Evolutionary conservation across 64 coral and sea anemone species (phyloP).

Genomic region (Pocillopora verrucosa): DNA sequence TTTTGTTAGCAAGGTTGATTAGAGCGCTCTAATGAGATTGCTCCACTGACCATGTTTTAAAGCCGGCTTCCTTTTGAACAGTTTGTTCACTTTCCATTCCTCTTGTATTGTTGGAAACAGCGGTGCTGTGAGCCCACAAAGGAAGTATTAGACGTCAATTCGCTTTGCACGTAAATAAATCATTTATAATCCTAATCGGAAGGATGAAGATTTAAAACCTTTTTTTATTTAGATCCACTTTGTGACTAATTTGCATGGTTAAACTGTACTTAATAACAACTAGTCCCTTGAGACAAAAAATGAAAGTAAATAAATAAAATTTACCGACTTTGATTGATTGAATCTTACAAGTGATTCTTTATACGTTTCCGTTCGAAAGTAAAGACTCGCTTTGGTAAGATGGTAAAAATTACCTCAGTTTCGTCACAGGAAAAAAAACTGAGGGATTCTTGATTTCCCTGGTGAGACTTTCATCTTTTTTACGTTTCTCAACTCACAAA

Average conservation of each 20-base stretch:
- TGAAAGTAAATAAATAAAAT: not conserved
- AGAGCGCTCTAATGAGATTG: not conserved
- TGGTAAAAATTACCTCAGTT: too few species aligned
- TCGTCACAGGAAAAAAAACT: too few species aligned
- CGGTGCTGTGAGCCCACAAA: too few species aligned
- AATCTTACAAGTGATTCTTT: too few species aligned
- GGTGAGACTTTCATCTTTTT: too few species aligned
- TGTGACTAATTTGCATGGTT: constrained; percentile 16
- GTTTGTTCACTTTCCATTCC: not conserved
- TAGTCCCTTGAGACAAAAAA: not conserved
- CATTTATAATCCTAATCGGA: not conserved
- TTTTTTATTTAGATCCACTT: constrained; percentile 9
- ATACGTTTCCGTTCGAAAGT: too few species aligned
- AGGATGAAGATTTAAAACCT: not conserved
- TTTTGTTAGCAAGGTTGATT: not conserved
- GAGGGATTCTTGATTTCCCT: too few species aligned
- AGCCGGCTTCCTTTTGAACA: not conserved
- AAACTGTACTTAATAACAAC: not conserved
- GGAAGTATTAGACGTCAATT: not conserved
- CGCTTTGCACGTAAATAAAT: not conserved
- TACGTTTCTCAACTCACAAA: too few species aligned
- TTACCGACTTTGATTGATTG: too few species aligned
- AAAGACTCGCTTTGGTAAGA: too few species aligned
- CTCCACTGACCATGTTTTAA: too few species aligned
- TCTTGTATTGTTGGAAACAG: not conserved